phyloP scores from a whole-genome alignment of 2,113 vertebrate species.

The Orientallactaga bullata region DNA sequence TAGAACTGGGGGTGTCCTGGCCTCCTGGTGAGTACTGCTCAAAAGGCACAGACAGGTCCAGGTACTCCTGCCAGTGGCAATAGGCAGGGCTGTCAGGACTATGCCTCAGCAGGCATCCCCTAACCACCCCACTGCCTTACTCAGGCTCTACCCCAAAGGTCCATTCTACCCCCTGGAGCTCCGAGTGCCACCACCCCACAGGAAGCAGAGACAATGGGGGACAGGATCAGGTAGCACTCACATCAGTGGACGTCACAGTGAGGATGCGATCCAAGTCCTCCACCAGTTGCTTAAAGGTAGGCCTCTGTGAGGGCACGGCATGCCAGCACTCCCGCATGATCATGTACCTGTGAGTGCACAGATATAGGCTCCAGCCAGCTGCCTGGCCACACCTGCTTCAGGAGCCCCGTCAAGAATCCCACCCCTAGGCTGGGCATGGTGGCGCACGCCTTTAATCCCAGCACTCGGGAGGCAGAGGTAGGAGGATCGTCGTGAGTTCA shows the following conservation, averaged over 20 bases:
- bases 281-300: slow-evolving; percentile 97
- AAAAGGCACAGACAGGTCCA: slow-evolving; percentile 97
- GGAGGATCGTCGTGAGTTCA: too few species aligned
- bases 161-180: too few species aligned
- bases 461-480: too few species aligned
- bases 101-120: fast-evolving
- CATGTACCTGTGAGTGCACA: slow-evolving; percentile 91
- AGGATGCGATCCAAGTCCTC: slow-evolving; percentile 97
- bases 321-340: slow-evolving; percentile 99
- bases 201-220: neutral
- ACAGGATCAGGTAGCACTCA: slow-evolving; percentile 83
- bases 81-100: neutral
- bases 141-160: neutral
- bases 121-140: neutral
- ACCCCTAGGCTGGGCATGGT: too few species aligned
- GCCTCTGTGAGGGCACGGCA: slow-evolving; percentile 94
- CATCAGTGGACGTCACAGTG: slow-evolving; percentile 95
- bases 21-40: slow-evolving; percentile 97
- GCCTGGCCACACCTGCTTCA: fast-evolving
- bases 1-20: slow-evolving; percentile 96
- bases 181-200: neutral
- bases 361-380: neutral
- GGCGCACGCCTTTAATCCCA: too few species aligned
- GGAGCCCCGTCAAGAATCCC: neutral
- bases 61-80: slow-evolving; percentile 89